phyloP scores from a whole-genome alignment of 1,140 invertebrate genomes.

The Drosophila cardini region DNA sequence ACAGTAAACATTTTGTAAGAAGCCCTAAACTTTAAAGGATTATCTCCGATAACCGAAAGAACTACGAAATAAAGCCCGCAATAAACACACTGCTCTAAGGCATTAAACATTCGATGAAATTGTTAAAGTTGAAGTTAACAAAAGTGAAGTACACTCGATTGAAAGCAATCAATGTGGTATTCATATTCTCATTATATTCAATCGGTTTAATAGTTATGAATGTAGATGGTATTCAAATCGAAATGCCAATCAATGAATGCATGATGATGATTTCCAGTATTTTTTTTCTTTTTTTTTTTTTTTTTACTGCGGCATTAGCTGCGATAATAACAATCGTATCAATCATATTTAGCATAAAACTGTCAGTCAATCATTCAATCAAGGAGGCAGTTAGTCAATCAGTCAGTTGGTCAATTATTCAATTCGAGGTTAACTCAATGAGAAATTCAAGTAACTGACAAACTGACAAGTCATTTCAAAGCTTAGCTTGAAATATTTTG shows the following conservation, averaged over 20 bases:
- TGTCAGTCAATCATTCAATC: constrained; percentile 43
- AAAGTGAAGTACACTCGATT: not conserved
- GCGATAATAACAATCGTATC: constrained; percentile 50
- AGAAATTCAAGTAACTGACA: constrained; percentile 46
- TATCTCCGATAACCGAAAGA: too few species aligned
- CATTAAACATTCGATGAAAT: too few species aligned
- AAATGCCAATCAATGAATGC: constrained; percentile 47
- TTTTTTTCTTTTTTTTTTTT: too few species aligned
- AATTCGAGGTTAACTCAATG: constrained; percentile 35
- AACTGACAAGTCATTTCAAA: constrained; percentile 52
- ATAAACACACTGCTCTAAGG: too few species aligned
- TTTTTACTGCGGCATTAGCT: constrained; percentile 36
- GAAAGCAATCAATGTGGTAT: constrained; percentile 27
- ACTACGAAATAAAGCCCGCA: too few species aligned
- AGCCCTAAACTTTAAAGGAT: too few species aligned
- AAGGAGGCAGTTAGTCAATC: constrained; percentile 22
- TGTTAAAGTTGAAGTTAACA: not conserved
- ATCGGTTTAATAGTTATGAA: constrained; percentile 10
- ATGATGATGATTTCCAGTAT: constrained; percentile 39
- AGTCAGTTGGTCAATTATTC: constrained; percentile 32
- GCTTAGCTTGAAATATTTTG: constrained; percentile 50
- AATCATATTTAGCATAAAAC: constrained; percentile 78
- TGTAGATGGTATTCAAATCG: constrained; percentile 22
- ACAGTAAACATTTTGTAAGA: too few species aligned
- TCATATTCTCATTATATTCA: constrained; percentile 16